Evolutionary conservation across 2,113 vertebrate species (phyloP), one percentile per base, ranked within the genome.

Genomic region (Dipodomys merriami): DNA sequence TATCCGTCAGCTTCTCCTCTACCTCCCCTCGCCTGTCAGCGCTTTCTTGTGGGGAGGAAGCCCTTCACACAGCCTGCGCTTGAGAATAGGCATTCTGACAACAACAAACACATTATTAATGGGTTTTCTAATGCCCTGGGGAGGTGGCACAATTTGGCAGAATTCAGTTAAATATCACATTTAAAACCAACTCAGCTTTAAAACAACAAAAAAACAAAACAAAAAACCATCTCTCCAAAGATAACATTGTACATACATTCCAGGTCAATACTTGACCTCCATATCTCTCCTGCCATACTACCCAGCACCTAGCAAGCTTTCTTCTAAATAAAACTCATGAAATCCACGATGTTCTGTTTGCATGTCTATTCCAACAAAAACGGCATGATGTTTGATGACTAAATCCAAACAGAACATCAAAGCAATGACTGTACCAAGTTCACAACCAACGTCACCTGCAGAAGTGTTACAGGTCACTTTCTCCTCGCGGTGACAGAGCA

Each of bases 41-140:
- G 62, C 96, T 96, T 87, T 95, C 96, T 96, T 65, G 77, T 89
- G 91, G 85, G 85, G 96, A 95, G 93, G 89, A 95, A 96, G 95
- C 80, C 94, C 97, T 98, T 97, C 97, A 95, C 96, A 94, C 83
- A 94, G 94, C 85, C 96, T 92, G 96, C 96, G 94, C 77, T 73
- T 95, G 83, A 15, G 94, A 97, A 97, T 22, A 97, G 96, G 95
- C 96, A 93, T 46, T 97, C 96, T 92, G 93, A 97, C 96, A 96
- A 92, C 72, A 95, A 96, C 94, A 96, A 96, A 97, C 96, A 80
- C 92, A 69, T 93, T 96, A 97, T 97, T 97, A 97, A 97, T 98
- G 96, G 96, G 60, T 96, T 97, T 95, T 73, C 92, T 44, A 95
- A 94, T 86, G 87, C 93, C 96, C 97, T 96, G 88, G 95, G 85